Evolutionary conservation across 2,888 invertebrate species (phyloP).

Genomic region (Cactoblastis cactorum): DNA sequence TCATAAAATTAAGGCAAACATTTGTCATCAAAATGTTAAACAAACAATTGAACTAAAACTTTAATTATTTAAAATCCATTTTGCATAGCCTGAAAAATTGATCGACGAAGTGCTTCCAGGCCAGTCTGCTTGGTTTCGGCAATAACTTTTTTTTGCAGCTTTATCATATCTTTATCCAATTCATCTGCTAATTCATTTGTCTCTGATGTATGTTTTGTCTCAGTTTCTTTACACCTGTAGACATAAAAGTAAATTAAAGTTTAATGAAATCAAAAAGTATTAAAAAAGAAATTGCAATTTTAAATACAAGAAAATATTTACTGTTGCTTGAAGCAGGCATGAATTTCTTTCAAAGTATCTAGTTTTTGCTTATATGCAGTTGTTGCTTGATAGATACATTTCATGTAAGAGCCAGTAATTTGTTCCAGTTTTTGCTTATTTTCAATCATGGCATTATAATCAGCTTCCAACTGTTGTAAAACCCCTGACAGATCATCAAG

Average conservation of each 20-base stretch:
- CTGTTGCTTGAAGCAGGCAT: conserved; percentile 51
- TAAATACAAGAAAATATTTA: conserved; percentile 25
- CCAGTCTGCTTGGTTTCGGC: conserved; percentile 58
- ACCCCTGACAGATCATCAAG: conserved; percentile 48
- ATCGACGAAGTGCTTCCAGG: conserved; percentile 54
- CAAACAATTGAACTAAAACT: neutral
- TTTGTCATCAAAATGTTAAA: neutral
- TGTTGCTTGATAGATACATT: conserved; percentile 58
- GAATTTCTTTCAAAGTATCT: conserved; percentile 50
- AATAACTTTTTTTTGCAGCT: conserved; percentile 55
- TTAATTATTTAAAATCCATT: conserved; percentile 30
- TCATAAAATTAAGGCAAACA: neutral
- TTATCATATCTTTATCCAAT: conserved; percentile 54
- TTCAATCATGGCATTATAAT: conserved; percentile 53
- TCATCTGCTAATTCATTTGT: conserved; percentile 53
- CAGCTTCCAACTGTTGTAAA: conserved; percentile 47
- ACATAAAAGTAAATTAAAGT: conserved; percentile 1
- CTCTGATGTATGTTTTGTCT: conserved; percentile 46
- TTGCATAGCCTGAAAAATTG: conserved; percentile 60
- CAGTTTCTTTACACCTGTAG: conserved; percentile 54
- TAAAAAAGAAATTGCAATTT: conserved; percentile 7
- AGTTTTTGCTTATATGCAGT: conserved; percentile 55
- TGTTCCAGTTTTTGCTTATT: conserved; percentile 65
- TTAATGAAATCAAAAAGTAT: conserved; percentile 17
- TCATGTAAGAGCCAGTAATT: conserved; percentile 47